Evolutionary conservation across 2,113 vertebrate species (phyloP).

Genomic region (Syngnathoides biaculeatus): DNA sequence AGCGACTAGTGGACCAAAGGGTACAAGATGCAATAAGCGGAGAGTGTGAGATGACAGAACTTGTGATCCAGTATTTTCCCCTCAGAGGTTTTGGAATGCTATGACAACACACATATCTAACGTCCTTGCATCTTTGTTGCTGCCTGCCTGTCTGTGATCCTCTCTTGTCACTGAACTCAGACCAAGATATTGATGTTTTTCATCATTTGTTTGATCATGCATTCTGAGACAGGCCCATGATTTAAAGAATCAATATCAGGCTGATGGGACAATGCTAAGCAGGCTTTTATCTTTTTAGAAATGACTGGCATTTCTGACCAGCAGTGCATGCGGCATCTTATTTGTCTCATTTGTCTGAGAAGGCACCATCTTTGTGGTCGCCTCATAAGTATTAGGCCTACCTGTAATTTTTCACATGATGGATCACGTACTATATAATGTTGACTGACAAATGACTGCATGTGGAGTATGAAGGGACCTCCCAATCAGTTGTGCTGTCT

Average conservation of each 20-base stretch:
- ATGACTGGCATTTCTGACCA: conserved; percentile 24
- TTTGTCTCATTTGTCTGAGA: conserved; percentile 23
- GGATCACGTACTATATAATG: conserved; percentile 21
- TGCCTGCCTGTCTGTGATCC: conserved; percentile 27
- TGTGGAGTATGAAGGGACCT: background rate
- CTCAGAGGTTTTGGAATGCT: conserved; percentile 37
- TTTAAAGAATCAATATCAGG: conserved; percentile 52
- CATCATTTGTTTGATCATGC: conserved; percentile 47
- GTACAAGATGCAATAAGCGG: conserved; percentile 44
- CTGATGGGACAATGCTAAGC: conserved; percentile 42
- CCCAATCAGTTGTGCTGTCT: background rate
- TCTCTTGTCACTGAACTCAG: conserved; percentile 22
- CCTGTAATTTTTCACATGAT: conserved; percentile 45
- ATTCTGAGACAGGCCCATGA: conserved; percentile 40
- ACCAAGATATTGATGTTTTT: conserved; percentile 37
- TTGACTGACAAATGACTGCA: background rate
- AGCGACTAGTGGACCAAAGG: conserved; percentile 24
- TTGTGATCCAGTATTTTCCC: conserved; percentile 52
- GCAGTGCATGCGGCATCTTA: background rate
- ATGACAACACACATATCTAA: conserved; percentile 52
- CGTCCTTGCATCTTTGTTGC: conserved; percentile 43
- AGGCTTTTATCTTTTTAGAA: conserved; percentile 16
- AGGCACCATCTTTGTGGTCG: background rate
- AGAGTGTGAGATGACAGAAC: conserved; percentile 53
- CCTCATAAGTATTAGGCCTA: conserved; percentile 3